Evolutionary conservation across 2,888 invertebrate species (phyloP), one percentile per base, ranked within the genome.

Genomic region (Galerucella calmariensis): DNA sequence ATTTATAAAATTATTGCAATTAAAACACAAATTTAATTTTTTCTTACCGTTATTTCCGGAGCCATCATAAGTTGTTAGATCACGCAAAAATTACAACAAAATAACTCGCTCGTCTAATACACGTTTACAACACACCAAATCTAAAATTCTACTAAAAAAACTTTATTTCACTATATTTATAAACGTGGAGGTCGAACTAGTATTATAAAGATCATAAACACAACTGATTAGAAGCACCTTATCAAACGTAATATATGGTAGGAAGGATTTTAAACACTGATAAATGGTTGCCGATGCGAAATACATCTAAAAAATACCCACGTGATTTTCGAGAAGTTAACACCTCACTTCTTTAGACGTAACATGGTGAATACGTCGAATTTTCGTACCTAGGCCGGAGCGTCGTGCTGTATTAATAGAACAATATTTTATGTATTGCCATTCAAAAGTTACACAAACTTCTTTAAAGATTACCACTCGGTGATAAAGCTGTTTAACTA

Each of bases 161-260:
- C 12, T 1, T 0, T 44, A 65, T 65, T 20, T 11, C 46, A 62
- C 41, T 62, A n/a, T 35, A 62, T 46, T 65, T 44, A 65, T 65
- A 65, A 41, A 65, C 46, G 16, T 44, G 16, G 46, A 65, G 63
- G 63, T 65, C 63, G 63, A 41, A 44, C 46, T 20, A 65, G 9
- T 46, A 56, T 10, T 56, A 56, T 56, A 65, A 65, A 65, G 63
- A 41, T 65, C 63, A 65, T 46, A 65, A 65, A 65, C 63, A 65
- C 63, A 46, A 65, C 44, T 46, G 63, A 65, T 65, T 65, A 65
- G 46, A 20, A 65, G 16, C 63, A 65, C 63, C 41, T 65, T 65
- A 65, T 65, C 63, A 20, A 62, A 62, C 41, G 62, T 62, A 41
- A 35, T 62, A 62, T 14, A 16, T 20, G 35, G 27, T 27, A 62